Evolutionary conservation across 2,888 invertebrate species (phyloP).

Genomic region (Andrena praecox): DNA sequence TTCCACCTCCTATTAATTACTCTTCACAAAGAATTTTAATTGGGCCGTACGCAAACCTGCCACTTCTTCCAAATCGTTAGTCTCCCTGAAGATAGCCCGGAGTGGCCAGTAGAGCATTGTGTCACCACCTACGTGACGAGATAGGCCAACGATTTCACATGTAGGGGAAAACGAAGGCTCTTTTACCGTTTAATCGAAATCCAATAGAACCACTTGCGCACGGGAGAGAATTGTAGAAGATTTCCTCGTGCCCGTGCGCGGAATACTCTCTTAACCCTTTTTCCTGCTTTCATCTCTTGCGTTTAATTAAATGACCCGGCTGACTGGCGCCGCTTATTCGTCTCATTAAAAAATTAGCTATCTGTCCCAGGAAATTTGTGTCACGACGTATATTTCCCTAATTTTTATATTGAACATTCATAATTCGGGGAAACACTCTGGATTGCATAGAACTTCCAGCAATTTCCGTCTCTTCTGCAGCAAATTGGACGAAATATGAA

Average conservation of each 20-base stretch:
- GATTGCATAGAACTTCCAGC: no score
- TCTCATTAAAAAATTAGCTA: constrained; percentile 9
- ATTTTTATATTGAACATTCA: background rate
- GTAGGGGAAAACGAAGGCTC: constrained; percentile 34
- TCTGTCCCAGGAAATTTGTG: background rate
- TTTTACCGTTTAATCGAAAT: constrained; percentile 72
- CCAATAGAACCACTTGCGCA: constrained; percentile 66
- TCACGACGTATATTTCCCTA: background rate
- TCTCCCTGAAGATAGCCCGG: constrained; percentile 2
- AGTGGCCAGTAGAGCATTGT: constrained; percentile 6
- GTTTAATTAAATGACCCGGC: constrained; percentile 52
- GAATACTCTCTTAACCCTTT: constrained; percentile 24
- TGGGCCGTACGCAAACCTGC: background rate
- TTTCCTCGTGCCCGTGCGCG: constrained; percentile 17
- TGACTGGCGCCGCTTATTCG: background rate
- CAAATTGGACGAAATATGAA: no score
- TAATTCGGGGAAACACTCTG: background rate
- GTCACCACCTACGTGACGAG: constrained; percentile 18
- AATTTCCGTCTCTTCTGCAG: no score
- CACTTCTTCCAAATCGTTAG: background rate
- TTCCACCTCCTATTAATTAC: no score
- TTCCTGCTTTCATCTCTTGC: constrained; percentile 17
- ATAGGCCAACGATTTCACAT: constrained; percentile 36
- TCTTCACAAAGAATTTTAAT: background rate
- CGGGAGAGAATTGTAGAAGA: constrained; percentile 31